Conservation (phyloP, 2,113 vertebrate species). For the Progne subis region DNA sequence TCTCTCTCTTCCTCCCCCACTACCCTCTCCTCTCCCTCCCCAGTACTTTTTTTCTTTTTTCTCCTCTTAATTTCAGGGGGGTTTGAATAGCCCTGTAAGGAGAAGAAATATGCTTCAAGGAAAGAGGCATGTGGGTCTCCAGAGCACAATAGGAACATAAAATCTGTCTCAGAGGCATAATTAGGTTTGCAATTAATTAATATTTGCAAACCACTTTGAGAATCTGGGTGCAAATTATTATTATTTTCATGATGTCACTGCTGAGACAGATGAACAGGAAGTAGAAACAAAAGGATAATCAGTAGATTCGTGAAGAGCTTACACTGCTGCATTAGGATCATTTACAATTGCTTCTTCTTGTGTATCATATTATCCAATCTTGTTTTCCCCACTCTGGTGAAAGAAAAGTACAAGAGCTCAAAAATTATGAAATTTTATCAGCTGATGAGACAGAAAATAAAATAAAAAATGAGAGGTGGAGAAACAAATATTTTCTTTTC, state of each 20-base stretch:
- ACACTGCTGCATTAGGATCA: background rate
- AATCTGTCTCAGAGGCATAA: slow-evolving; percentile 61
- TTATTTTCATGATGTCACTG: slow-evolving; percentile 50
- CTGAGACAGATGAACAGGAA: slow-evolving; percentile 22
- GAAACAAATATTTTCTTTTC: background rate
- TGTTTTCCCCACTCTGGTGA: background rate
- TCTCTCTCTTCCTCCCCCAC: background rate
- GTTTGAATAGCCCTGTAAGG: background rate
- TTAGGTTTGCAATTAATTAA: slow-evolving; percentile 59
- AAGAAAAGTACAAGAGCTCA: background rate
- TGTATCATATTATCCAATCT: background rate
- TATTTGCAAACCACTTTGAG: slow-evolving; percentile 59
- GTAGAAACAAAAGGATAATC: slow-evolving; percentile 45
- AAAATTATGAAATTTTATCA: background rate
- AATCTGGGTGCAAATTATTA: slow-evolving; percentile 44
- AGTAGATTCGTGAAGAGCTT: background rate
- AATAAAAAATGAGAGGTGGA: background rate
- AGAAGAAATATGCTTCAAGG: background rate
- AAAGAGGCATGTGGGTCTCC: slow-evolving; percentile 1
- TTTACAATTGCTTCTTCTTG: slow-evolving; percentile 21
- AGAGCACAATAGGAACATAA: slow-evolving; percentile 26
- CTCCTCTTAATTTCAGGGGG: background rate
- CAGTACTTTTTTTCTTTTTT: background rate
- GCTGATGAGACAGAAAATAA: background rate
- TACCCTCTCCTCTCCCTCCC: background rate